These are phyloP conservation scores for Callospermophilus lateralis DNA, from an alignment of 2,113 vertebrate species.

Conservation along the genomic window DNA sequence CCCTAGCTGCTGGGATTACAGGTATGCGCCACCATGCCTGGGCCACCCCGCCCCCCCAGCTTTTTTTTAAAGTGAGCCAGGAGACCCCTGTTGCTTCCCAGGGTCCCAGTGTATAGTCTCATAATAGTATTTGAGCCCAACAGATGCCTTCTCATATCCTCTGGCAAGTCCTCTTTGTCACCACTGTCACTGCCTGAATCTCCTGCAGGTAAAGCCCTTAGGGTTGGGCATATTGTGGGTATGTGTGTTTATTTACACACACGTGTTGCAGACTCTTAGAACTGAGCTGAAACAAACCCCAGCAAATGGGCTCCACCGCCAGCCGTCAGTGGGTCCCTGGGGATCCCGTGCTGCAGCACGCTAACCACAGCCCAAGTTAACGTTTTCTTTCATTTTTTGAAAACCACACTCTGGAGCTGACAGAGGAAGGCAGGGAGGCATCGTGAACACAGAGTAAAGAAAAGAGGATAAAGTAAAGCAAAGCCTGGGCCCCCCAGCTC, in stretches of 20 bases:
- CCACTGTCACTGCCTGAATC: background rate
- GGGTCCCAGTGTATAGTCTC: background rate
- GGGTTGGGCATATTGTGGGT: accelerated
- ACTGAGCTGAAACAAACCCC: background rate
- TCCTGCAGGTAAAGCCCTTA: background rate
- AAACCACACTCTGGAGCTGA: background rate
- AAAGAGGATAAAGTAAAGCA: background rate
- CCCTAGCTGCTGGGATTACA: too few relatives aligned
- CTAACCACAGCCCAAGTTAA: background rate
- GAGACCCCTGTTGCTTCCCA: background rate
- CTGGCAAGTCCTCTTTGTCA: background rate
- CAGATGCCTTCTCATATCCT: accelerated
- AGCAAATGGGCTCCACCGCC: background rate
- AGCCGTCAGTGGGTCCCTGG: background rate
- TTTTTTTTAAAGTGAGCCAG: background rate
- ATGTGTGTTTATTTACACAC: accelerated
- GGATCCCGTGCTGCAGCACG: accelerated
- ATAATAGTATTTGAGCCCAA: background rate
- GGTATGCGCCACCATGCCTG: too few relatives aligned
- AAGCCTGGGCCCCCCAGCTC: background rate
- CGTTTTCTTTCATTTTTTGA: background rate
- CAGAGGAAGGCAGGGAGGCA: background rate
- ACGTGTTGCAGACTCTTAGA: background rate
- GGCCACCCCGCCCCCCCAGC: background rate
- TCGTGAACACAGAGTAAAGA: background rate